Evolutionary conservation across 2,113 vertebrate genomes (phyloP), one percentile per base, ranked within the genome.

Genomic region (Martes martes): DNA sequence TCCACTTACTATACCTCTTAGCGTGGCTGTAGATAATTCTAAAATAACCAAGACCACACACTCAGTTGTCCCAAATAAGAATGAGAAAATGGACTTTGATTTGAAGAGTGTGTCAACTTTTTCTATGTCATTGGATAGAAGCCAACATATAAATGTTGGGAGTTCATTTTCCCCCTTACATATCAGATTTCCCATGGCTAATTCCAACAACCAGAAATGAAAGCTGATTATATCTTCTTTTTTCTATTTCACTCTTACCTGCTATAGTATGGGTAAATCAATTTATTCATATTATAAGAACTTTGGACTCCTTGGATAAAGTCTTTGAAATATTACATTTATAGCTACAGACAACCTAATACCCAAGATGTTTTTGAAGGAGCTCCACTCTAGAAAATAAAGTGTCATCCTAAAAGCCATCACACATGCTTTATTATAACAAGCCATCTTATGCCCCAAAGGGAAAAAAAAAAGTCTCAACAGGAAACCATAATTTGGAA

Each of bases 231-330:
- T 85, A 69, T 69, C 45, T 74, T 74, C 3, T 81, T 93, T 55
- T 97, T 61, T 55, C 9, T 57, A 31, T 90, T 69, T 91, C 24
- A 89, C 45, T 39, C 42, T 91, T 85, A 91, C 65, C 92, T 83
- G 85, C 47, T 88, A 3, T 14, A 52, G 11, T 88, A 80, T 73
- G 19, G 15, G 33, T 94, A 97, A 97, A 61, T 94, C 85, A 89
- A 91, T 95, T 95, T 96, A 97, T 92, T 96, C 87, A 95, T 81
- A 86, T n/a, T 91, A 83, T 65, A 89, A 94, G 42, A 97, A 96
- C 50, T 91, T 96, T 80, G 8, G 18, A 84, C 36, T 91, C 85
- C 36, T 96, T 89, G 7, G 85, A 95, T 91, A 94, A 96, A 47
- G 0, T 55, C 16, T 79, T 91, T 89, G 91, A 94, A 96, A 94